Conservation (phyloP, 2,888 invertebrate genomes). For the Silvanus unidentatus region DNA sequence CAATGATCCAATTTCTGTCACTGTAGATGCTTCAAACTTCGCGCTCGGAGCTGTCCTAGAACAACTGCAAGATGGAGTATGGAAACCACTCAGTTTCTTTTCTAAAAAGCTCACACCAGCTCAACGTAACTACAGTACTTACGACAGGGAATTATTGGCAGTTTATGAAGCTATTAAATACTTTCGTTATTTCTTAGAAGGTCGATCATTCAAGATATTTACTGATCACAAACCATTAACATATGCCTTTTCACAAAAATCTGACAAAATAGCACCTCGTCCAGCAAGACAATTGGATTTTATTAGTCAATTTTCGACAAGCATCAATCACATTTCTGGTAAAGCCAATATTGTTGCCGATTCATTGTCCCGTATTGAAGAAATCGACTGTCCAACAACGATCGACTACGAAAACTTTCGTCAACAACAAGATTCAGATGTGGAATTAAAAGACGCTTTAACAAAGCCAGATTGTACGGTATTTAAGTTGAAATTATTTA, state of each 20-base stretch:
- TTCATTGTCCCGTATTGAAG: constrained; percentile 23
- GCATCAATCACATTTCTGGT: constrained; percentile 34
- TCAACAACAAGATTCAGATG: constrained; percentile 5
- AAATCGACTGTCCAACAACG: not conserved
- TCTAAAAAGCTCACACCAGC: constrained; percentile 33
- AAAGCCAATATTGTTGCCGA: constrained; percentile 37
- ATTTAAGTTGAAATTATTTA: not conserved
- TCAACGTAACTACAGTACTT: constrained; percentile 33
- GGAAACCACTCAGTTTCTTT: constrained; percentile 39
- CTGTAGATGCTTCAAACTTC: constrained; percentile 8
- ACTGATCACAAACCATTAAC: constrained; percentile 39
- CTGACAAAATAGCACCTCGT: constrained; percentile 31
- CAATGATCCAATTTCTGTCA: not conserved
- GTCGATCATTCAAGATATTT: constrained; percentile 3
- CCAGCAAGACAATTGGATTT: constrained; percentile 36
- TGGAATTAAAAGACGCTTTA: not conserved
- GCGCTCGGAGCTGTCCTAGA: constrained; percentile 39
- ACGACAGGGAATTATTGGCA: constrained; percentile 26
- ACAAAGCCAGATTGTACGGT: not conserved
- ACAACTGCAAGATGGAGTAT: constrained; percentile 24
- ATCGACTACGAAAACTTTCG: constrained; percentile 5
- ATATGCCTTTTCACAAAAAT: constrained; percentile 32
- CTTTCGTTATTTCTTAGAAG: constrained; percentile 9
- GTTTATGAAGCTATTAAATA: constrained; percentile 7
- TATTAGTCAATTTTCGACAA: constrained; percentile 33